Base-by-base conservation (phyloP, 1,140 invertebrate species). In the Macrocentrus cingulum region DNA sequence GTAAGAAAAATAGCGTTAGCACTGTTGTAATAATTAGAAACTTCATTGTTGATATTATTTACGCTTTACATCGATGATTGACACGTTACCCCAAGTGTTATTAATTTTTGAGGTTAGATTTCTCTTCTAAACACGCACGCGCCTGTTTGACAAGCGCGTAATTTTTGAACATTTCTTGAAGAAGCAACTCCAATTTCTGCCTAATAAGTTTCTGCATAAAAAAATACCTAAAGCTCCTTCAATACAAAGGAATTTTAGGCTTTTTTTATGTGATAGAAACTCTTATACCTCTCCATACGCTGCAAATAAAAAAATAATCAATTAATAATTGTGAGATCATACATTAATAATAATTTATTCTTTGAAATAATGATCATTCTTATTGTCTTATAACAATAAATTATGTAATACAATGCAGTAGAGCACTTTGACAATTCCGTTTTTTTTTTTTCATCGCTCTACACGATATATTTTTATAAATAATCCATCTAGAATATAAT, bases 291-390 rank as follows among this genome's bases (percentile, higher is more conserved):
- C n/a, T n/a, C n/a, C n/a, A 22, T 2, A 8, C 2, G 15, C 41
- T 13, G 8, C 13, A 18, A 44, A 44, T 2, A 44, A 16, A 53
- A 25, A 44, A 18, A n/a, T n/a, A n/a, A n/a, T n/a, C 25, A 42
- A 42, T 22, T 16, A 29, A 53, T 41, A n/a, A n/a, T 15, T 9
- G 11, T 11, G 16, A 51, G 1, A 8, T 18, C 8, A 16, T 20
- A 32, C 19, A 37, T 15, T 39, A 41, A 52, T 37, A 71, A 71
- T 72, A 68, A 71, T 48, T 56, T 48, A 56, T 73, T 70, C 70
- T 72, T 74, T 70, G 72, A 66, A 70, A 70, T 84, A 74, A 68
- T 80, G 22, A 50, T 25, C 18, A 22, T 20, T 42, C 20, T 44
- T 51, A 51, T 51, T 51, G 48, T 51, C 48, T 36, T 36, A 23